Evolutionary conservation across 2,888 invertebrate species (phyloP), one percentile per base, ranked within the genome.

Genomic region (Flexamia atlantica): DNA sequence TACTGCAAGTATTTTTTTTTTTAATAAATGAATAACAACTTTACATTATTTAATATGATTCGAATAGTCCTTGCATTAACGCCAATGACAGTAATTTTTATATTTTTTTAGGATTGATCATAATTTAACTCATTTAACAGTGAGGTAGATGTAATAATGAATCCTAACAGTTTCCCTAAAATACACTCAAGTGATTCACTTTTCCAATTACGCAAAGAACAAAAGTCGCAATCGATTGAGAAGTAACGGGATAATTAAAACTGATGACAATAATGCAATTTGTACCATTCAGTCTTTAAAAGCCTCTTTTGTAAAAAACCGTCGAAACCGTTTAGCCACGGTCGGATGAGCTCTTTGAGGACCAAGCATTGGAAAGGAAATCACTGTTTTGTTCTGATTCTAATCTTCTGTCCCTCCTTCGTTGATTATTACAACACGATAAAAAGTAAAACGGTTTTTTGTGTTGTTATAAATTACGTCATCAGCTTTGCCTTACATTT

Each of bases 301-400:
- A 79, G 79, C 79, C 50, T 79, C 79, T 79, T 79, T 79, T 79
- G 36, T 79, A 53, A 57, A 79, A 79, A 79, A 25, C 79, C 50
- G 50, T 79, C 79, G 79, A 79, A 79, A 36, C 36, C 57, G 32
- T 30, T 79, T 57, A 79, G 53, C 23, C 20, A 50, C 57, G 79
- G 32, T 32, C 17, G 57, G 79, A 20, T 79, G 79, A 23, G 17
- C 79, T 7, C 79, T 79, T 79, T 79, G 79, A 79, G 57, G 79
- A 12, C 79, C 57, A 76, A 79, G 79, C 50, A 79, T 57, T 57
- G 79, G 36, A 32, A 79, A 79, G 79, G 79, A 79, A 79, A 79
- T 79, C 79, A 79, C 79, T 79, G 79, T 79, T 79, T 79, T 79
- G 32, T 79, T 79, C 50, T 79, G 79, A 79, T 79, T 79, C 79